Evolutionary conservation across 2,797 vertebrate genomes (phyloP), one percentile per base, ranked within the genome.

Genomic region (Leptoclinus maculatus): DNA sequence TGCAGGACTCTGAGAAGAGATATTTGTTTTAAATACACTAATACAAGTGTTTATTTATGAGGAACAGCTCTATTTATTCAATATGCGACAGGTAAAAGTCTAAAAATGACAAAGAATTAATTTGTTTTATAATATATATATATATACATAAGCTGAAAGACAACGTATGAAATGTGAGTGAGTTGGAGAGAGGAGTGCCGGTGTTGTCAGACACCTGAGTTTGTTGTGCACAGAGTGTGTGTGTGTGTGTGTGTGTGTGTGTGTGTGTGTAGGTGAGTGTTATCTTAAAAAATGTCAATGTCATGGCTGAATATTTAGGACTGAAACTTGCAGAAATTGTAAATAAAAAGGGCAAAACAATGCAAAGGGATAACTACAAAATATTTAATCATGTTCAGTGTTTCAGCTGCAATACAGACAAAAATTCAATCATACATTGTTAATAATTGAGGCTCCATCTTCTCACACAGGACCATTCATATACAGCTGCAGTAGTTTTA

Each of bases 321-420:
- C 32, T 34, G 32, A 7, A 34, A 34, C 32, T 34, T 34, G 2
- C 13, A 16, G 0, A 78, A 64, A 51, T 43, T 66, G 0, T 8
- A 41, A 66, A 25, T 8, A 68, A 64, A 1, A 29, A 25, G 7
- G 3, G 39, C 16, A 56, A 54, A 54, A 71, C 17, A 27, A 38
- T 10, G 2, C 14, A 53, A 41, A 56, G 1, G 16, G n/a, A 41
- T 54, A 63, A 54, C 32, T 79, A 81, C 7, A 84, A 84, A 80
- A 66, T 56, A 0, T 77, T 88, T 79, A 80, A 76, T 83, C 16
- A 1, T 45, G 53, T 66, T 51, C 38, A 49, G 21, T 36, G 14
- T 57, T 68, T 51, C 32, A 51, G 34, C 32, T 71, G 54, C 14
- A 43, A 38, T 38, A 56, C 38, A 66, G n/a, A 49, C 5, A 79